Conservation (phyloP, 2,797 vertebrate species). For the Sebastes wilsoni region DNA sequence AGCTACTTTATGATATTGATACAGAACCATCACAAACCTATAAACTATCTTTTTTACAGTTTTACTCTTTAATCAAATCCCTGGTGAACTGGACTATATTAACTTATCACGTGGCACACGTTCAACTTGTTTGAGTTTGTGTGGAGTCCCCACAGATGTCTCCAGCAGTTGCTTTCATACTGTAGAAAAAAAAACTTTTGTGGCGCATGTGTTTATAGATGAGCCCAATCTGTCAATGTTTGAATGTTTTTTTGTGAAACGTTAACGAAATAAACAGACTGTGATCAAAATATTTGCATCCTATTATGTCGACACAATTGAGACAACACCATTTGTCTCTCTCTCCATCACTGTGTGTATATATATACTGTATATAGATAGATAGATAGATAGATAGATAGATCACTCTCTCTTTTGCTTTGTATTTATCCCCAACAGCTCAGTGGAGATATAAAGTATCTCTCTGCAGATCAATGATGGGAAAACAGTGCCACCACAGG, state of each 20-base stretch:
- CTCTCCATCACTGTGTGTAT: not conserved
- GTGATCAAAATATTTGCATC: conserved; percentile 43
- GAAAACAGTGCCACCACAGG: conserved; percentile 47
- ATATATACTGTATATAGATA: not conserved
- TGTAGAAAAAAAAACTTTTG: conserved; percentile 28
- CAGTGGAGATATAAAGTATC: not conserved
- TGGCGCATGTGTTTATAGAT: conserved; percentile 22
- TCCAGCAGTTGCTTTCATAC: conserved; percentile 20
- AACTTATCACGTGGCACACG: not conserved
- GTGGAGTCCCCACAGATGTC: conserved; percentile 15
- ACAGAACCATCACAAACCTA: not conserved
- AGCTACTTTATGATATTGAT: not conserved
- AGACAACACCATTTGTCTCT: not conserved
- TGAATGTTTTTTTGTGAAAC: conserved; percentile 29
- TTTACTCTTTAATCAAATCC: conserved; percentile 2
- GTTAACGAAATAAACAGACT: conserved; percentile 47
- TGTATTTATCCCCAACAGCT: not conserved
- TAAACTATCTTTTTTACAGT: not conserved
- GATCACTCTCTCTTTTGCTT: not conserved
- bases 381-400: not conserved
- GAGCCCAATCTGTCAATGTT: conserved; percentile 57
- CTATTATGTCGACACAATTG: conserved; percentile 28
- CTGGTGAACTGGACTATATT: not conserved
- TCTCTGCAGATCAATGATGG: not conserved
- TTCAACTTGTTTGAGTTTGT: not conserved